phyloP scores from a whole-genome alignment of 2,113 vertebrate species.

The Oceanites oceanicus region DNA sequence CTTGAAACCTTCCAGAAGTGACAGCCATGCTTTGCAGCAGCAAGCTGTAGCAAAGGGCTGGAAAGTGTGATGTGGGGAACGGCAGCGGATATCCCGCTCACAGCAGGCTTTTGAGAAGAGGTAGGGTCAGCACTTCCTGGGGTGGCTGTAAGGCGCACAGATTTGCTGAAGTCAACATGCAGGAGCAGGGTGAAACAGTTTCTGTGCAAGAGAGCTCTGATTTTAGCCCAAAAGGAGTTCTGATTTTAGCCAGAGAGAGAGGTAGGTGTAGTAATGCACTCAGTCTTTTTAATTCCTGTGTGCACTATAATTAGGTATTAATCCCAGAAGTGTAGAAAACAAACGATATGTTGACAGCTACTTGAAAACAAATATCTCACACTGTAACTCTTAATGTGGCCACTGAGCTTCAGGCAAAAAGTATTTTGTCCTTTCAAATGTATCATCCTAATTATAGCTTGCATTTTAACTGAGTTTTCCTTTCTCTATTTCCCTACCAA shows the following conservation, averaged over 20 bases:
- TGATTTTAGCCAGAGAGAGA: not conserved
- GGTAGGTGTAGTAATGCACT: not conserved
- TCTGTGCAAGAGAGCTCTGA: not conserved
- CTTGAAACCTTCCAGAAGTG: not conserved
- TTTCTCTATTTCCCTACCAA: not conserved
- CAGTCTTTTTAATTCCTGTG: not conserved
- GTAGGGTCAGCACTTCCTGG: not conserved
- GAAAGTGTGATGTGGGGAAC: not conserved
- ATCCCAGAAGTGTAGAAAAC: not conserved
- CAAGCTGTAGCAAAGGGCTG: not conserved
- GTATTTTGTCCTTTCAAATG: not conserved
- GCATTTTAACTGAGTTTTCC: not conserved
- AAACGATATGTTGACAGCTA: not conserved
- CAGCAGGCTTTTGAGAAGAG: not conserved
- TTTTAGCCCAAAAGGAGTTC: not conserved
- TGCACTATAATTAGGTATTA: not conserved
- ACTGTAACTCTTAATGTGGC: not conserved
- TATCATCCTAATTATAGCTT: not conserved
- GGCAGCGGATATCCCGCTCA: not conserved
- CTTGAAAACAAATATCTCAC: slow-evolving; percentile 4
- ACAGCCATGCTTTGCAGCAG: not conserved
- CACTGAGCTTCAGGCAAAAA: not conserved
- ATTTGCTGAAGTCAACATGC: not conserved
- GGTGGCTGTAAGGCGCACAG: not conserved
- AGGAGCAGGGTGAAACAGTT: not conserved